Conservation (phyloP, 2,113 vertebrate species). For the Pheucticus melanocephalus region DNA sequence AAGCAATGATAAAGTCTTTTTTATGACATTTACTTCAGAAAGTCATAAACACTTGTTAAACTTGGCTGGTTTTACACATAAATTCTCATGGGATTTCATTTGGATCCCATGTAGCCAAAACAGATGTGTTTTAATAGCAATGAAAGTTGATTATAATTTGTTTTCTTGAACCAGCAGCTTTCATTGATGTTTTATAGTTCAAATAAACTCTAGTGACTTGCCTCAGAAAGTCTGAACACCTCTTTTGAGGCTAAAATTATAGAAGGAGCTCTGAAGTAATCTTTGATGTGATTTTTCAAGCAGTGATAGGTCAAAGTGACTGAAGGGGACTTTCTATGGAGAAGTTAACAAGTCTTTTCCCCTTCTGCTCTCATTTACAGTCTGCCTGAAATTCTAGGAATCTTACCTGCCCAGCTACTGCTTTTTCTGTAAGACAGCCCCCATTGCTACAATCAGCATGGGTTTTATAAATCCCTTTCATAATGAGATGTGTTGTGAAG, state of each 20-base stretch:
- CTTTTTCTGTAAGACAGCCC: not conserved
- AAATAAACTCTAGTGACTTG: not conserved
- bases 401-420: constrained; percentile 11
- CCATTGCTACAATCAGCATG: constrained; percentile 39
- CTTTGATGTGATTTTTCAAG: constrained; percentile 11
- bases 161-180: not conserved
- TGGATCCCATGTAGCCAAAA: not conserved
- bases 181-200: not conserved
- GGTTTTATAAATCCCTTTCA: constrained; percentile 51
- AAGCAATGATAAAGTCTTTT: not conserved
- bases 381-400: constrained; percentile 30
- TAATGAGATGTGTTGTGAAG: constrained; percentile 39
- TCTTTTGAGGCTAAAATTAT: not conserved
- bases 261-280: not conserved
- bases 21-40: not conserved
- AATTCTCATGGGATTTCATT: not conserved
- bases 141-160: not conserved
- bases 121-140: not conserved
- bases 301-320: not conserved
- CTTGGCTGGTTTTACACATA: not conserved
- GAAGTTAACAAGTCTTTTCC: not conserved
- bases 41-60: not conserved
- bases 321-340: not conserved
- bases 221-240: not conserved
- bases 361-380: constrained; percentile 16